Percentiles rank a stretch among this genome's conserved stretches.
Evolutionary conservation across 2,797 vertebrate species (phyloP).

Genomic region (Coregonus ussuriensis): DNA sequence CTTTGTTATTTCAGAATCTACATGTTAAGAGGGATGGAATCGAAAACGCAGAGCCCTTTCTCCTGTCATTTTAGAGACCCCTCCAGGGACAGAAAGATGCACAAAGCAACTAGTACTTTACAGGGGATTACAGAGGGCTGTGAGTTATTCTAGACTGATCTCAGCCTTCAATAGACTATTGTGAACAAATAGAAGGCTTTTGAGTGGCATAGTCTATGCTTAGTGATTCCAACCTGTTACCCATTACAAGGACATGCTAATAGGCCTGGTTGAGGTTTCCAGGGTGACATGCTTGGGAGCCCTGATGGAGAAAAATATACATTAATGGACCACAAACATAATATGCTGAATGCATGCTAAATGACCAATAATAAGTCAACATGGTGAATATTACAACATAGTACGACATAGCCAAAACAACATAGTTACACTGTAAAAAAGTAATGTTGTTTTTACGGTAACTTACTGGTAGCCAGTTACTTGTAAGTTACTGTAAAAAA

Average conservation of each 20-base stretch:
- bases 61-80: slow-evolving; percentile 45
- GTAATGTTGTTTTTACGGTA: too few species aligned
- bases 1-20: slow-evolving; percentile 75
- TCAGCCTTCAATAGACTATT: slow-evolving; percentile 42
- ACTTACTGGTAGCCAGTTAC: too few species aligned
- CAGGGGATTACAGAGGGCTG: slow-evolving; percentile 16
- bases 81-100: slow-evolving; percentile 36
- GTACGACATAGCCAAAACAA: neutral
- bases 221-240: slow-evolving; percentile 50
- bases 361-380: slow-evolving; percentile 63
- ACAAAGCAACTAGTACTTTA: slow-evolving; percentile 24
- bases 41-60: slow-evolving; percentile 55
- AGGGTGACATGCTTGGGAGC: slow-evolving; percentile 52
- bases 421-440: neutral
- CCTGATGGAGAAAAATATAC: slow-evolving; percentile 70
- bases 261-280: slow-evolving; percentile 53
- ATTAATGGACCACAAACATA: slow-evolving; percentile 71
- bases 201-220: slow-evolving; percentile 42
- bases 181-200: slow-evolving; percentile 42
- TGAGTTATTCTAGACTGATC: slow-evolving; percentile 36
- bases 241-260: slow-evolving; percentile 62
- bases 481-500: too few species aligned
- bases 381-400: slow-evolving; percentile 55
- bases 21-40: slow-evolving; percentile 66
- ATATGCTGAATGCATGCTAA: slow-evolving; percentile 66